These are phyloP conservation scores for Notiomystis cincta DNA, from an alignment of 2,113 vertebrate species.

Conservation along the genomic window DNA sequence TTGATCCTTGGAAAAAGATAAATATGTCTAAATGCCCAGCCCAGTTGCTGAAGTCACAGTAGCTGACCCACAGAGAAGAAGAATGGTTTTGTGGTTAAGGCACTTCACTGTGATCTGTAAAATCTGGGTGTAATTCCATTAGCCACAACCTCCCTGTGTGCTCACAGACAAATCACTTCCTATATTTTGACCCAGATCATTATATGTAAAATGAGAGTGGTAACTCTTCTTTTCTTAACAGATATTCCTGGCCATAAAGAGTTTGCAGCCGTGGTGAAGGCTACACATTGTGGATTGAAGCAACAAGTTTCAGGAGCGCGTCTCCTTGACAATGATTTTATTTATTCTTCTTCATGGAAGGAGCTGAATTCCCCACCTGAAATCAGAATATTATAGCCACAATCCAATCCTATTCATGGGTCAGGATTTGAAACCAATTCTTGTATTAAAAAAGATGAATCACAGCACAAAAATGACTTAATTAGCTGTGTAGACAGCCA, in stretches of 20 bases:
- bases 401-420: conserved; percentile 40
- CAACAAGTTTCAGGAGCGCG: not conserved
- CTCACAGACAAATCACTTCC: not conserved
- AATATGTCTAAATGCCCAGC: not conserved
- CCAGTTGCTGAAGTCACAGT: not conserved
- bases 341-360: conserved; percentile 37
- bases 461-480: conserved; percentile 18
- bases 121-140: conserved; percentile 24
- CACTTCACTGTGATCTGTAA: not conserved
- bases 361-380: conserved; percentile 10
- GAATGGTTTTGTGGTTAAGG: not conserved
- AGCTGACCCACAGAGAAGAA: conserved; percentile 10
- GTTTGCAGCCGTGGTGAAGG: not conserved
- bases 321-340: not conserved
- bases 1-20: not conserved
- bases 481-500: conserved; percentile 65
- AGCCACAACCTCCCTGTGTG: not conserved
- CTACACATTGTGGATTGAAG: not conserved
- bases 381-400: conserved; percentile 37
- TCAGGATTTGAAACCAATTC: conserved; percentile 53
- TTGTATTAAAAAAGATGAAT: not conserved
- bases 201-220: not conserved
- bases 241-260: not conserved
- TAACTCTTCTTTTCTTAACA: not conserved
- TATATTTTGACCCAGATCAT: not conserved